These are phyloP conservation scores for Agonopterix alstromeriana DNA, from an alignment of 2,888 invertebrate species.

Conservation along the genomic window DNA sequence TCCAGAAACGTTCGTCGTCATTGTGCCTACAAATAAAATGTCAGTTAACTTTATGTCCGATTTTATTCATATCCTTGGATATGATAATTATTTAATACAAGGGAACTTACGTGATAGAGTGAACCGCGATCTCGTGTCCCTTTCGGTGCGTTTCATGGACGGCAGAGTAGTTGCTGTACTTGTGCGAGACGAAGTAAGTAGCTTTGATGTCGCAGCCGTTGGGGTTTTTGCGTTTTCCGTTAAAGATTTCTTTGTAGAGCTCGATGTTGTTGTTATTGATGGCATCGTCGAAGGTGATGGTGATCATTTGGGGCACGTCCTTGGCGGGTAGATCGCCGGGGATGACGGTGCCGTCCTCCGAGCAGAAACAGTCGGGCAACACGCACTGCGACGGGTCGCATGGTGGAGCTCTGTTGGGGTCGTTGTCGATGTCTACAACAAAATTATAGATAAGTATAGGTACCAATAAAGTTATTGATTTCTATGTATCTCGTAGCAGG, in stretches of 20 bases:
- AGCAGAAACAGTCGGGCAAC: constrained; percentile 95
- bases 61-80: background rate
- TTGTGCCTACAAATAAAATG: constrained; percentile 81
- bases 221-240: constrained; percentile 91
- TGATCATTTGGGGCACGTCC: constrained; percentile 96
- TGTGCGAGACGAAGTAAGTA: constrained; percentile 94
- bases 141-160: constrained; percentile 93
- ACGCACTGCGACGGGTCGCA: constrained; percentile 92
- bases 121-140: constrained; percentile 95
- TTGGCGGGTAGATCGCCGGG: constrained; percentile 89
- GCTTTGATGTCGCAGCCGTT: constrained; percentile 96
- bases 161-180: constrained; percentile 95
- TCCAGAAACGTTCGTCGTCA: constrained; percentile 94
- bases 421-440: constrained; percentile 90
- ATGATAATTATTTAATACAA: background rate
- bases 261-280: constrained; percentile 97
- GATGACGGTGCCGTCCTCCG: constrained; percentile 91
- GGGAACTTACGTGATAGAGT: constrained; percentile 90
- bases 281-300: constrained; percentile 95
- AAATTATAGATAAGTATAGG: constrained; percentile 12
- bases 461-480: background rate
- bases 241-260: constrained; percentile 94
- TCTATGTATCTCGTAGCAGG: no score
- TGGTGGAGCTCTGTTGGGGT: constrained; percentile 93
- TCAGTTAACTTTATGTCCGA: background rate